These are phyloP conservation scores for Coracopsis vasa DNA, from an alignment of 2,113 vertebrate species.

Conservation along the genomic window DNA sequence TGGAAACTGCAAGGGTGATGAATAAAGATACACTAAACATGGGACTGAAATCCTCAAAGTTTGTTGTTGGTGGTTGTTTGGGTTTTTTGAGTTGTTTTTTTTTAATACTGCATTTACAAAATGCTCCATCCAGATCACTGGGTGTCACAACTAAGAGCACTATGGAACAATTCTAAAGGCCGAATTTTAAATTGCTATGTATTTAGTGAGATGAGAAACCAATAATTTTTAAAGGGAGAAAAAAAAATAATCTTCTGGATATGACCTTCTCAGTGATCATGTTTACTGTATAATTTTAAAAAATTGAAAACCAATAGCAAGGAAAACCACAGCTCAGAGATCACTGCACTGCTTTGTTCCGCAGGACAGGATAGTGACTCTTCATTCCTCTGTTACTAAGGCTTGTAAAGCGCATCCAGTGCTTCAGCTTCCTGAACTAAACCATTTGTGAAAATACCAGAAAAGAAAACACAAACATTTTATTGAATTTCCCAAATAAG, in stretches of 20 bases:
- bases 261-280: not conserved
- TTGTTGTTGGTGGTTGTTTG: not conserved
- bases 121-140: not conserved
- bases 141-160: not conserved
- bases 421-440: not conserved
- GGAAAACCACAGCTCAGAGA: not conserved
- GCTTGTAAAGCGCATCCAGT: not conserved
- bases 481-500: not conserved
- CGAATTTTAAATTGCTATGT: not conserved
- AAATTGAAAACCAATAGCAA: not conserved
- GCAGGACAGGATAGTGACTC: not conserved
- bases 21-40: not conserved
- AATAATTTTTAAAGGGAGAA: not conserved
- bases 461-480: not conserved
- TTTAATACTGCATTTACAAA: not conserved
- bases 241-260: accelerated
- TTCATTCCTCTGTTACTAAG: not conserved
- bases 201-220: not conserved
- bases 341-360: not conserved
- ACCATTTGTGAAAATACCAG: not conserved
- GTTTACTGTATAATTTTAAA: not conserved
- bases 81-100: not conserved
- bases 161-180: not conserved
- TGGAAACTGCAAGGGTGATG: not conserved
- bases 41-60: not conserved